A percentile compares a stretch with the other conserved stretches of the same genome.
These are phyloP conservation scores for Drosophila eohydei DNA, from an alignment of 2,888 invertebrate genomes.

Conservation along the genomic window DNA sequence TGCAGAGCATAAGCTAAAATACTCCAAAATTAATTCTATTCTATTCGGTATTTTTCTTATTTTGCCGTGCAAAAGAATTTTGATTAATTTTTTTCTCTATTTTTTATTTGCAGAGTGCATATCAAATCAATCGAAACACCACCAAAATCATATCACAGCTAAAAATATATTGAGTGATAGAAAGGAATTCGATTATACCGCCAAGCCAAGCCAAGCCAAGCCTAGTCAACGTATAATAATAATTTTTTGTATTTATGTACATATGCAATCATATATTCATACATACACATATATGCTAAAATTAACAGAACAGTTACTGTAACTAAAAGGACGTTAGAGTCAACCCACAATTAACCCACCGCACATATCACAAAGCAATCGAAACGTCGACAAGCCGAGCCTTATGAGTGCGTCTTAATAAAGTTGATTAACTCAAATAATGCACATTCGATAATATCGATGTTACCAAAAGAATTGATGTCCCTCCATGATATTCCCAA, in stretches of 20 bases:
- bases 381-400: constrained; percentile 53
- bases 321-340: constrained; percentile 18
- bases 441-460: constrained; percentile 85
- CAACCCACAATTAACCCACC: constrained; percentile 26
- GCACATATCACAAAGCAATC: constrained; percentile 39
- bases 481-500: constrained; percentile 85
- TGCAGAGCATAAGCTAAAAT: no score
- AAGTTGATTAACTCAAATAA: constrained; percentile 83
- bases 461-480: constrained; percentile 85
- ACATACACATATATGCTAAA: constrained; percentile 17
- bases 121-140: constrained; percentile 47
- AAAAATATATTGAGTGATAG: constrained; percentile 32
- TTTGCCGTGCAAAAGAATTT: not conserved
- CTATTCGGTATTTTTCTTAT: not conserved
- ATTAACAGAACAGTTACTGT: constrained; percentile 8
- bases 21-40: no score
- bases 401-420: constrained; percentile 62
- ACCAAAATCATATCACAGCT: constrained; percentile 66
- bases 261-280: not conserved
- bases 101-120: constrained; percentile 66
- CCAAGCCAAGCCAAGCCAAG: not conserved
- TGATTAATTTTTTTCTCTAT: constrained; percentile 4
- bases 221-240: constrained; percentile 48
- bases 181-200: constrained; percentile 24
- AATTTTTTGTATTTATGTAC: constrained; percentile 6